phyloP scores from a whole-genome alignment of 1,140 invertebrate species.

The Drosophila nikananu region DNA sequence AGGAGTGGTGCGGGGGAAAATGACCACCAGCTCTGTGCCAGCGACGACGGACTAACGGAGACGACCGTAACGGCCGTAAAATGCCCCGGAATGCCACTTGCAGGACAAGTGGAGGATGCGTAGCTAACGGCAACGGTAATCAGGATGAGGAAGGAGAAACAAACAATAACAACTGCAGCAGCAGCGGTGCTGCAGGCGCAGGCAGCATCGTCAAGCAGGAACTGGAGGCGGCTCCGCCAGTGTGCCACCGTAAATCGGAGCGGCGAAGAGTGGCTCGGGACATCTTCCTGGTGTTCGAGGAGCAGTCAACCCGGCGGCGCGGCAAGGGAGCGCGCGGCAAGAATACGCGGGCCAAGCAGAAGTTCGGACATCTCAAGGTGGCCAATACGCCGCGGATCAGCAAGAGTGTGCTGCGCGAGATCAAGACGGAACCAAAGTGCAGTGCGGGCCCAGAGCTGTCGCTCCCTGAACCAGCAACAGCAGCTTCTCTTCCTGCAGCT shows the following conservation, averaged over 20 bases:
- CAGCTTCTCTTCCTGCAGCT: not conserved
- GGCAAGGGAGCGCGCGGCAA: slow-evolving; percentile 64
- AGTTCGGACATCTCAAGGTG: slow-evolving; percentile 80
- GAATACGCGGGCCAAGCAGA: slow-evolving; percentile 65
- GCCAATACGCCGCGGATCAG: slow-evolving; percentile 69
- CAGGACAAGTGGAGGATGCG: slow-evolving; percentile 76
- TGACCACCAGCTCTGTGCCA: slow-evolving; percentile 62
- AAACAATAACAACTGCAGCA: slow-evolving; percentile 40
- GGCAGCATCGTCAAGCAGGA: slow-evolving; percentile 63
- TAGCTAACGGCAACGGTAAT: slow-evolving; percentile 50
- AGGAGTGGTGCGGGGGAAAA: slow-evolving; percentile 36
- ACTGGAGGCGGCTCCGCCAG: slow-evolving; percentile 63
- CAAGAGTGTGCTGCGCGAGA: slow-evolving; percentile 73
- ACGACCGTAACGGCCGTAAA: slow-evolving; percentile 68
- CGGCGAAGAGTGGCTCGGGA: slow-evolving; percentile 82
- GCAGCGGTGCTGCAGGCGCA: slow-evolving; percentile 5
- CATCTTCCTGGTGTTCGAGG: slow-evolving; percentile 82
- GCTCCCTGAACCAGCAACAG: not conserved
- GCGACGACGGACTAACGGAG: slow-evolving; percentile 51
- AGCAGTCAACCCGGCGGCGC: slow-evolving; percentile 67
- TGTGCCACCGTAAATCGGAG: slow-evolving; percentile 80
- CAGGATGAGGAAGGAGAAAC: slow-evolving; percentile 31
- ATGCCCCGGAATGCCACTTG: slow-evolving; percentile 78
- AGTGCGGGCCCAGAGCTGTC: slow-evolving; percentile 24
- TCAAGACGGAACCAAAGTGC: slow-evolving; percentile 84